Conservation (phyloP, 2,888 invertebrate genomes). For the Arge pagana region DNA sequence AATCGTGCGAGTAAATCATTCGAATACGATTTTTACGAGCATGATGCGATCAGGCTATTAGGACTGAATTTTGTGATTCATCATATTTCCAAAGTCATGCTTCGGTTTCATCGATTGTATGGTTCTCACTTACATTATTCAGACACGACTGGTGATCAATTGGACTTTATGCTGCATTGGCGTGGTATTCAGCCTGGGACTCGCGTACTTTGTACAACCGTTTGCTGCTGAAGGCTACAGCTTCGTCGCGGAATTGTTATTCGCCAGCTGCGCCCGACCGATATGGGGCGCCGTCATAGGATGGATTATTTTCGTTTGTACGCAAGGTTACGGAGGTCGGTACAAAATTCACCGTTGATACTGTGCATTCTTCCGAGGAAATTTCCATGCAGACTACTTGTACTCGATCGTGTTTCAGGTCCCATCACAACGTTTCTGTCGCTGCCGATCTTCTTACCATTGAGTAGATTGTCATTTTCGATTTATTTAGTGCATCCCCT, state of each 20-base stretch:
- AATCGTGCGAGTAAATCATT: too few relatives aligned
- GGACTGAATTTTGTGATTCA: too few relatives aligned
- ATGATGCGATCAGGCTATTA: too few relatives aligned
- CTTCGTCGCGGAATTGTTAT: slow-evolving; percentile 51
- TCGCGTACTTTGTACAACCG: too few relatives aligned
- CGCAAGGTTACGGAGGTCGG: slow-evolving; percentile 60
- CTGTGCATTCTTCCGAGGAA: too few relatives aligned
- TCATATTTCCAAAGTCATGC: too few relatives aligned
- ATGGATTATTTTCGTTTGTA: slow-evolving; percentile 62
- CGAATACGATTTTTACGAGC: too few relatives aligned
- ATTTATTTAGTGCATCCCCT: too few relatives aligned
- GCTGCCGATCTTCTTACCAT: slow-evolving; percentile 33
- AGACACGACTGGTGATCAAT: background rate
- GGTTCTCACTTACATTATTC: background rate
- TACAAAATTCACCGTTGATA: too few relatives aligned
- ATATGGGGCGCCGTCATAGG: slow-evolving; percentile 59
- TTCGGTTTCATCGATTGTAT: too few relatives aligned
- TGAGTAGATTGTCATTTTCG: slow-evolving; percentile 39
- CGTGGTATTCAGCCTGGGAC: too few relatives aligned
- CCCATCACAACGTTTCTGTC: slow-evolving; percentile 33
- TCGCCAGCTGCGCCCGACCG: slow-evolving; percentile 55
- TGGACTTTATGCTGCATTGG: background rate
- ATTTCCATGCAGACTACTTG: background rate
- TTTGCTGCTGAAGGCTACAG: too few relatives aligned
- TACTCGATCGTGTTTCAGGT: slow-evolving; percentile 30